phyloP scores from a whole-genome alignment of 2,797 vertebrate species.

The Sus cebifrons region DNA sequence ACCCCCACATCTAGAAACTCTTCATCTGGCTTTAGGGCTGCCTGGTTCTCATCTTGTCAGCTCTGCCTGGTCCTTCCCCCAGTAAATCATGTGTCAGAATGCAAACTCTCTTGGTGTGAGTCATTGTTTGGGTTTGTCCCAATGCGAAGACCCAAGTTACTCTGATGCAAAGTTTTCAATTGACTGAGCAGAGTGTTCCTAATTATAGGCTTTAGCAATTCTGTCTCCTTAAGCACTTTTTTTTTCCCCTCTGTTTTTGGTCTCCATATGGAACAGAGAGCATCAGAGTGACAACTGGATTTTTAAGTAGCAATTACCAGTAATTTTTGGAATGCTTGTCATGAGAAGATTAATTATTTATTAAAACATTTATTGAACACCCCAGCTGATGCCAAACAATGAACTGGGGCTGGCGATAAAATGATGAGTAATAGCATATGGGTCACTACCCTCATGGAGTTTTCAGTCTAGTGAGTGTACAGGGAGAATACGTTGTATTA shows the following conservation, averaged over 20 bases:
- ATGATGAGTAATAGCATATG: background rate
- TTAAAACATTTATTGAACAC: background rate
- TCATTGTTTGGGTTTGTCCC: background rate
- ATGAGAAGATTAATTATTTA: background rate
- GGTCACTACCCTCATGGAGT: rapidly evolving
- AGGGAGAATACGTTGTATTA: background rate
- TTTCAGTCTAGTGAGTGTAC: background rate
- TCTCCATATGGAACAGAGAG: background rate
- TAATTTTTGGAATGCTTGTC: background rate
- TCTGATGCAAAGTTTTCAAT: background rate
- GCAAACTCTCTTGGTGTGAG: background rate
- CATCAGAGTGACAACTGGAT: background rate
- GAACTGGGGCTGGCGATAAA: background rate
- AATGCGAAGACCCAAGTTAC: background rate
- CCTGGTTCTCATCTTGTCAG: background rate
- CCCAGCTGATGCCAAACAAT: background rate
- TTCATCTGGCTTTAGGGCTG: background rate
- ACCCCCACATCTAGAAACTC: background rate
- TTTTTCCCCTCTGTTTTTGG: background rate
- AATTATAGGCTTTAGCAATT: background rate
- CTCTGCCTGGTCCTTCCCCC: background rate
- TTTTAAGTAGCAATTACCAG: background rate
- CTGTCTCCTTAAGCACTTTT: background rate
- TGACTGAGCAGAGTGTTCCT: background rate
- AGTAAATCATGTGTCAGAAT: background rate